Base-by-base conservation (phyloP, 1,140 invertebrate genomes). In the Procambarus clarkii region DNA sequence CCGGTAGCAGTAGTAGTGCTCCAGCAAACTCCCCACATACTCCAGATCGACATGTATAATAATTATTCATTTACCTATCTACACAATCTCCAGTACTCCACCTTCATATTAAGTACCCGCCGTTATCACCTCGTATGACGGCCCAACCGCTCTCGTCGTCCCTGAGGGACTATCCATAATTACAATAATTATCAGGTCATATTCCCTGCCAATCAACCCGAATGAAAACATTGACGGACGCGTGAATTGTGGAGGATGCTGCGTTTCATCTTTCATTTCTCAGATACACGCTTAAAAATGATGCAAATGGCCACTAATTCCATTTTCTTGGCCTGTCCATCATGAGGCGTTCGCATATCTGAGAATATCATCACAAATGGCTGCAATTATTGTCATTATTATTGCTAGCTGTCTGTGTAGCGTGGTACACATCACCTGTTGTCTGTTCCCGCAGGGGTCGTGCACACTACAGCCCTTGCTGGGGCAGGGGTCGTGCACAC, bases 241-340 rank as follows among this genome's bases (percentile, higher is more conserved):
- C 18, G 69, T 34, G n/a, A 34, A 8, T 13, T 24, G n/a, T 74
- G 13, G n/a, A 34, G 69, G 69, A 74, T 34, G n/a, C 18, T 74
- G 5, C 34, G 1, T 24, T 24, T 34, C 11, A 24, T 69, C 18
- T 74, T 74, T 74, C 21, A 34, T 74, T 21, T 0, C n/a, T 74
- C 5, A 11, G 21, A 74, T 74, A 24, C 24, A 24, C 69, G 18
- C 11, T 74, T 34, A 74, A 74, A 8, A 74, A 74, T 74, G 24
- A 74, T 74, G 69, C 69, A 74, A 74, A 74, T 34, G 69, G 34
- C n/a, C n/a, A 9, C n/a, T 74, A 74, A 74, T 74, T 74, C 69
- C 11, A 74, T 74, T 74, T 74, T 34, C 21, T 7, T 5, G 7
- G 69, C 11, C 60, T 69, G 60, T 74, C n/a, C 7, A 74, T 74